Evolutionary conservation across 1,140 invertebrate species (phyloP).

Genomic region (Achroia grisella): DNA sequence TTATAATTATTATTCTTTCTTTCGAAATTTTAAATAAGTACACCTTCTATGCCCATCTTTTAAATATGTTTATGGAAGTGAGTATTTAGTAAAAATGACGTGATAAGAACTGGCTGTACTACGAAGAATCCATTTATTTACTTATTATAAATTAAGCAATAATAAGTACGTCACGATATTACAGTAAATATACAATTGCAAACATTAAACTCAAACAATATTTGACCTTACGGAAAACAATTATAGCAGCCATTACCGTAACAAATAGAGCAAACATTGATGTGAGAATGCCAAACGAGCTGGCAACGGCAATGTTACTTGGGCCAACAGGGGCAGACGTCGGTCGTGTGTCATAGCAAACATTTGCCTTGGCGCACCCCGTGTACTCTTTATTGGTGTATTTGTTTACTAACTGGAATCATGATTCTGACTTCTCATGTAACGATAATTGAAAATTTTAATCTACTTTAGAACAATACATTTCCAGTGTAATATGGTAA

Average conservation of each 20-base stretch:
- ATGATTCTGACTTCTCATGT: not conserved
- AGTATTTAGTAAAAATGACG: no score
- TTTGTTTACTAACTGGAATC: constrained; percentile 25
- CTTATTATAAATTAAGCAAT: no score
- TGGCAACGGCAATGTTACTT: not conserved
- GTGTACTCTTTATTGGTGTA: constrained; percentile 18
- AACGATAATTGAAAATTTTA: no score
- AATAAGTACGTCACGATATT: no score
- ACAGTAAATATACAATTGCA: no score
- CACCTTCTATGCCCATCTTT: no score
- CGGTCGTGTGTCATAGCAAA: constrained; percentile 33
- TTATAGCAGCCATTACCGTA: constrained; percentile 53
- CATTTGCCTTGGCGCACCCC: constrained; percentile 40
- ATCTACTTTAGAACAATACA: no score
- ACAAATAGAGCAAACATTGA: constrained; percentile 47
- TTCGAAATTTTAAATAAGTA: no score
- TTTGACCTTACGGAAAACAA: constrained; percentile 34
- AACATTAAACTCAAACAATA: constrained; percentile 22
- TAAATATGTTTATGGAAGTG: no score
- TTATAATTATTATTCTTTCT: no score
- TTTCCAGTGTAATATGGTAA: no score
- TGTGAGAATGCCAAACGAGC: constrained; percentile 30
- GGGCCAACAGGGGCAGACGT: constrained; percentile 15
- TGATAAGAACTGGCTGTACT: no score
- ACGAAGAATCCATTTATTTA: not conserved